These are phyloP conservation scores for Otus scops DNA, from an alignment of 2,797 vertebrate genomes.

Conservation along the genomic window DNA sequence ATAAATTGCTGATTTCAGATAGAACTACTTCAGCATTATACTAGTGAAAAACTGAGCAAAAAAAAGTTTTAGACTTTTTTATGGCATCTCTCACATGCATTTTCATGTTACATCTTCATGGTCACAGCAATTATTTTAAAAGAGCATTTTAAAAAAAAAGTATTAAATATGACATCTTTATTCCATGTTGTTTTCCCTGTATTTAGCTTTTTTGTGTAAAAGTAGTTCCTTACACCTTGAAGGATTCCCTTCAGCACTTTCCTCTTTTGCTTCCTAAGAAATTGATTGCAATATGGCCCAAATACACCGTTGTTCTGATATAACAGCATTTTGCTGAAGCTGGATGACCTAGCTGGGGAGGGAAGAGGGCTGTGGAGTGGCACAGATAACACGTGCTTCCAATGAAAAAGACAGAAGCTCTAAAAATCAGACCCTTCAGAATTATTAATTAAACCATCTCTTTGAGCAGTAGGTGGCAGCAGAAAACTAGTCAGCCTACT, in stretches of 20 bases:
- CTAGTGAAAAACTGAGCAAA: not conserved
- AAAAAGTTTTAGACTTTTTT: not conserved
- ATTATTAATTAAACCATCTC: not conserved
- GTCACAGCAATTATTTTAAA: not conserved
- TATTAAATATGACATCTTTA: not conserved
- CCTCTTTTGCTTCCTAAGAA: not conserved
- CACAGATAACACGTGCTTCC: not conserved
- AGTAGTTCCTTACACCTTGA: not conserved
- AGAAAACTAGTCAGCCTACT: not conserved
- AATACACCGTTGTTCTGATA: not conserved
- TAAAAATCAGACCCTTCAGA: not conserved
- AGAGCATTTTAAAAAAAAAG: not conserved
- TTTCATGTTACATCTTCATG: not conserved
- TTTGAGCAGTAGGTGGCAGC: conserved; percentile 61
- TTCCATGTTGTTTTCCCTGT: not conserved
- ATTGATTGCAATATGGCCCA: not conserved
- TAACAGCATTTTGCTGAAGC: not conserved
- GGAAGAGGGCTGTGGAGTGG: not conserved
- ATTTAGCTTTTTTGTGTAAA: not conserved
- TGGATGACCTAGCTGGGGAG: not conserved
- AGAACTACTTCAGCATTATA: not conserved
- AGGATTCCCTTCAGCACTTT: not conserved
- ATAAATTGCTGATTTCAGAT: not conserved
- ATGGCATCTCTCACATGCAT: not conserved
- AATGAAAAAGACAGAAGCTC: not conserved